Base-by-base conservation (phyloP, 1,140 invertebrate genomes). In the Asbolus verrucosus region DNA sequence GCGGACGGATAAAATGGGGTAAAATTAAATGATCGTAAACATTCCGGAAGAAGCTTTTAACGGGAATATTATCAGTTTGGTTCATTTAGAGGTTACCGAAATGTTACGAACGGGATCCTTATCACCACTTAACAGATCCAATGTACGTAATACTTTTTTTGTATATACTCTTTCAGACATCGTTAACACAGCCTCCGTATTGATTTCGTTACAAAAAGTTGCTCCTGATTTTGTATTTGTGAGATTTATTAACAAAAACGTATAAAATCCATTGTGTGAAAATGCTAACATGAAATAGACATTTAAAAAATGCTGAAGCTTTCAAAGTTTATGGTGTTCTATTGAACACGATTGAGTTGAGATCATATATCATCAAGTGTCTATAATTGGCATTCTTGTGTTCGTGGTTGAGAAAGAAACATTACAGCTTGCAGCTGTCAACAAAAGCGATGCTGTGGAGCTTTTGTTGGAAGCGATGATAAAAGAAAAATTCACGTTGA, bases 341-440 rank as follows among this genome's bases (percentile, higher is more conserved):
- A 46, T 46, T 46, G 16, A 46, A 46, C 15, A 46, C 41, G 41
- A 46, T 18, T 46, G 41, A 14, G 33, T 38, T 6, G 6, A 16
- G 41, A 46, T 46, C 41, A 21, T 46, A 46, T 46, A 46, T 46
- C 41, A 46, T 46, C 41, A 46, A 39, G 41, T 46, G 41, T 39
- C 41, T 46, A 19, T 19, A 46, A 46, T 46, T 46, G 41, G 14
- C 9, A 21, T 46, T 46, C 41, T 46, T 13, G 33, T 2, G 33
- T 46, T 9, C 1, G 19, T 6, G 11, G 4, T 27, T 27, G 3
- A n/a, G 11, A 38, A 46, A 16, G 16, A 46, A 43, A 43, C 18
- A 15, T 16, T 43, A 43, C 39, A 18, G 16, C 1, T 6, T 6
- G 0, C 6, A 46, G 16, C 16, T 21, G 4, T 5, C 41, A 19